Percentiles rank a stretch among this genome's conserved stretches.
phyloP scores from a whole-genome alignment of 2,113 vertebrate genomes.

The Sander lucioperca region DNA sequence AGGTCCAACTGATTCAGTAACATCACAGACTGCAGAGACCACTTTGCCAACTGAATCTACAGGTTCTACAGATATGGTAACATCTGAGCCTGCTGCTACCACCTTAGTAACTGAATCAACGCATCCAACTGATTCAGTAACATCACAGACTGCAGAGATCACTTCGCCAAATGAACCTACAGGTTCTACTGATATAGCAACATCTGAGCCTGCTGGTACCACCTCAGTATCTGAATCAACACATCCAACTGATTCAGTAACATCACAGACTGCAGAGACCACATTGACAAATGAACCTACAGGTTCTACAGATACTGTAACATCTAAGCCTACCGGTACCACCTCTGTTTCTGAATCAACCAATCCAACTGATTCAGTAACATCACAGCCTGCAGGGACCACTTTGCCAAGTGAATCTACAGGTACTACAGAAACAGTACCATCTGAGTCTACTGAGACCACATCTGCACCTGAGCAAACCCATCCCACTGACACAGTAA shows the following conservation, averaged over 20 bases:
- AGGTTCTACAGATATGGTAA: neutral
- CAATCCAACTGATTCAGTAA: neutral
- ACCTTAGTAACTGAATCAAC: neutral
- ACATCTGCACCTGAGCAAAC: no score
- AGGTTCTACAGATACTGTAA: neutral
- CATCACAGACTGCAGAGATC: neutral
- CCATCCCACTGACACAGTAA: neutral
- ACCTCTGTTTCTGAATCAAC: neutral
- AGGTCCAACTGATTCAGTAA: no score
- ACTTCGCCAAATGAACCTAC: neutral
- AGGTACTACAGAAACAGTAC: neutral
- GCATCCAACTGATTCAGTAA: accelerated
- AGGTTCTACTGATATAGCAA: no score
- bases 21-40: no score
- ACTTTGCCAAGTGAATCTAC: neutral
- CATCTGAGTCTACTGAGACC: neutral
- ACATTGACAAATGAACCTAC: no score
- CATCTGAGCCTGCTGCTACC: neutral
- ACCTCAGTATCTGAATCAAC: neutral
- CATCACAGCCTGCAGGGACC: neutral
- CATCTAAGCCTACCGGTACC: neutral
- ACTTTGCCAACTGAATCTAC: neutral
- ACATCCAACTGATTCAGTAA: neutral
- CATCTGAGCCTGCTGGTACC: no score
- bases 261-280: neutral